Evolutionary conservation across 2,888 invertebrate species (phyloP).

Genomic region (Trichopria drosophilae): DNA sequence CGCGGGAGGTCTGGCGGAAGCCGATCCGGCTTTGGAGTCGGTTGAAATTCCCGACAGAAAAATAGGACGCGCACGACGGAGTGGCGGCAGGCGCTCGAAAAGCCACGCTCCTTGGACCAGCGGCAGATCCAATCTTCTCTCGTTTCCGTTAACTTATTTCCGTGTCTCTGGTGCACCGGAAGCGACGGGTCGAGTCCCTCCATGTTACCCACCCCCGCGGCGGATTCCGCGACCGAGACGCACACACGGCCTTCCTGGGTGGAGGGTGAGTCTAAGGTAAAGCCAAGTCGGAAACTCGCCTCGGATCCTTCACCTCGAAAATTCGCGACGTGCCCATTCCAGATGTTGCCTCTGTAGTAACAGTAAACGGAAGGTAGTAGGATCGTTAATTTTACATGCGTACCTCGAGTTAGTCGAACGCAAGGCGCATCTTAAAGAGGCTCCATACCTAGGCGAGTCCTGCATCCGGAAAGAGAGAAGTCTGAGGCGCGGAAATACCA

Average conservation of each 20-base stretch:
- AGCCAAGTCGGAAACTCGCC: conserved; percentile 7
- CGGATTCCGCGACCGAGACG: neutral
- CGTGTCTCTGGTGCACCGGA: conserved; percentile 17
- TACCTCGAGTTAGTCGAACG: conserved; percentile 26
- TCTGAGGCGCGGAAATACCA: too few relatives aligned
- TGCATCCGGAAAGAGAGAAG: conserved; percentile 20
- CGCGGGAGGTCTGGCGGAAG: conserved; percentile 17
- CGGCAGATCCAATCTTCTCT: conserved; percentile 24
- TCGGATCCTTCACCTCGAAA: conserved; percentile 20
- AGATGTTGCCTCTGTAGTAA: conserved; percentile 17
- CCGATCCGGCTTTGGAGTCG: conserved; percentile 28
- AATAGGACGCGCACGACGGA: conserved; percentile 13
- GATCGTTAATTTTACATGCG: conserved; percentile 31
- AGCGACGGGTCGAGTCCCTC: neutral
- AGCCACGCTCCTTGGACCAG: conserved; percentile 6
- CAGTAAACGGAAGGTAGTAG: conserved; percentile 15
- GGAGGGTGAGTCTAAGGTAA: conserved; percentile 1
- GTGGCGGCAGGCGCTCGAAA: neutral
- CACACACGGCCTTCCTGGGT: neutral
- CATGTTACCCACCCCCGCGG: neutral
- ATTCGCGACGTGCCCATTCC: conserved; percentile 14
- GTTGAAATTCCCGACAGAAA: conserved; percentile 26
- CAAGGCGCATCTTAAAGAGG: conserved; percentile 23
- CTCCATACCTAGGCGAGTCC: neutral
- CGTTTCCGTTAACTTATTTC: conserved; percentile 31